Evolutionary conservation across 2,888 invertebrate genomes (phyloP).

Genomic region (Athetis lepigone): DNA sequence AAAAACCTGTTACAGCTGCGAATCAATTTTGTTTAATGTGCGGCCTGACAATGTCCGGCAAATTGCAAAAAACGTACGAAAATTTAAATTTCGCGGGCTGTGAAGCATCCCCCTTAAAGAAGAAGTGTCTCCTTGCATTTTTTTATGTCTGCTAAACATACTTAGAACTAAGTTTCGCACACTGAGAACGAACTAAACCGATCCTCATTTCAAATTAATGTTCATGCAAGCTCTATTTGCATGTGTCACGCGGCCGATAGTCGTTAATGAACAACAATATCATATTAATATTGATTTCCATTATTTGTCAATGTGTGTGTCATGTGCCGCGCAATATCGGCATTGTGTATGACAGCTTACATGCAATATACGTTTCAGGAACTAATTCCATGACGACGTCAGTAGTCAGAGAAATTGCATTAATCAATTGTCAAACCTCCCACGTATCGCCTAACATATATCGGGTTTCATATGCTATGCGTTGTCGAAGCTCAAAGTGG

Average conservation of each 20-base stretch:
- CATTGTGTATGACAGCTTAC: conserved; percentile 56
- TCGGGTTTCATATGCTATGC: conserved; percentile 70
- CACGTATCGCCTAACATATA: conserved; percentile 73
- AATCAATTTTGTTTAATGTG: too few relatives aligned
- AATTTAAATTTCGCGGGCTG: too few relatives aligned
- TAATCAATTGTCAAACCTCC: conserved; percentile 86
- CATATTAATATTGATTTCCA: conserved; percentile 55
- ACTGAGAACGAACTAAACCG: too few relatives aligned
- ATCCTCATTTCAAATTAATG: conserved; percentile 25
- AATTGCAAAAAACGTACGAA: too few relatives aligned
- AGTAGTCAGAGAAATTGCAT: conserved; percentile 83
- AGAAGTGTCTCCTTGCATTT: background rate
- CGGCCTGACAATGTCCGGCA: too few relatives aligned
- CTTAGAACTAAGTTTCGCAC: conserved; percentile 9
- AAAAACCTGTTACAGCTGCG: too few relatives aligned
- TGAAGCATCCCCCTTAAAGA: too few relatives aligned
- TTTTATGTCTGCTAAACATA: background rate
- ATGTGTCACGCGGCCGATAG: background rate
- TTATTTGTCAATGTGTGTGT: conserved; percentile 45
- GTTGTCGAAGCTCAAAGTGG: conserved; percentile 73
- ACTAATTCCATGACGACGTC: conserved; percentile 75
- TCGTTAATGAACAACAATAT: conserved; percentile 26
- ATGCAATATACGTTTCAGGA: conserved; percentile 64
- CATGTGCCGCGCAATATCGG: conserved; percentile 15
- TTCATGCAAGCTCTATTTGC: conserved; percentile 4